Conservation (phyloP, 2,888 invertebrate genomes). For the Sarcophaga carnaria region DNA sequence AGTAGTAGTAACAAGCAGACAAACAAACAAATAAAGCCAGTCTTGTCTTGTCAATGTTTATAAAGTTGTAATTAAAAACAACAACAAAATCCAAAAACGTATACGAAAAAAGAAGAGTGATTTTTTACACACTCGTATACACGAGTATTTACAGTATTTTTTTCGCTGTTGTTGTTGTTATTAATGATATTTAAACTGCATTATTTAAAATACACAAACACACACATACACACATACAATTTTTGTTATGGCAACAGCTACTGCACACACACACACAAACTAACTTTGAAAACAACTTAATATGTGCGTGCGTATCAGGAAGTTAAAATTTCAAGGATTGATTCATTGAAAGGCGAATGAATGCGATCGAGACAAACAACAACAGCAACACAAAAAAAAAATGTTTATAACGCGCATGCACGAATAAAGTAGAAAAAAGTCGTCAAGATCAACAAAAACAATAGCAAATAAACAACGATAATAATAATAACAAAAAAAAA, state of each 20-base stretch:
- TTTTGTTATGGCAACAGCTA: background rate
- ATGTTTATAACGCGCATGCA: conserved; percentile 64
- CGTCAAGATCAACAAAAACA: conserved; percentile 66
- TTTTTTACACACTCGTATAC: conserved; percentile 7
- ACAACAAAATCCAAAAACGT: too few relatives aligned
- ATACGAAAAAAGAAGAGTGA: background rate
- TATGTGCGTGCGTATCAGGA: conserved; percentile 80
- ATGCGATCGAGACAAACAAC: conserved; percentile 72
- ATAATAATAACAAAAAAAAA: conserved; percentile 29
- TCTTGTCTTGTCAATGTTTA: background rate
- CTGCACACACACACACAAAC: conserved; percentile 9
- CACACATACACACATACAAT: conserved; percentile 1
- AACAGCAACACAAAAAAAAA: conserved; percentile 70
- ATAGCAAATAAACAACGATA: conserved; percentile 31
- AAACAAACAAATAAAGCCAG: background rate
- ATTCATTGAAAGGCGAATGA: conserved; percentile 79
- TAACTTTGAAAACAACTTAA: conserved; percentile 71
- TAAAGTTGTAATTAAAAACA: background rate
- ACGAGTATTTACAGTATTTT: conserved; percentile 24
- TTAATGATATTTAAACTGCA: conserved; percentile 38
- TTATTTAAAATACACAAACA: conserved; percentile 30
- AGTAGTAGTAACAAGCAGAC: background rate
- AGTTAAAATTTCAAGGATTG: conserved; percentile 81
- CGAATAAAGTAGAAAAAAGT: conserved; percentile 53
- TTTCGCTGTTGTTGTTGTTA: conserved; percentile 26